Conservation (phyloP, 1,140 invertebrate genomes). For the silkworm (Bombyx mori) region DNA sequence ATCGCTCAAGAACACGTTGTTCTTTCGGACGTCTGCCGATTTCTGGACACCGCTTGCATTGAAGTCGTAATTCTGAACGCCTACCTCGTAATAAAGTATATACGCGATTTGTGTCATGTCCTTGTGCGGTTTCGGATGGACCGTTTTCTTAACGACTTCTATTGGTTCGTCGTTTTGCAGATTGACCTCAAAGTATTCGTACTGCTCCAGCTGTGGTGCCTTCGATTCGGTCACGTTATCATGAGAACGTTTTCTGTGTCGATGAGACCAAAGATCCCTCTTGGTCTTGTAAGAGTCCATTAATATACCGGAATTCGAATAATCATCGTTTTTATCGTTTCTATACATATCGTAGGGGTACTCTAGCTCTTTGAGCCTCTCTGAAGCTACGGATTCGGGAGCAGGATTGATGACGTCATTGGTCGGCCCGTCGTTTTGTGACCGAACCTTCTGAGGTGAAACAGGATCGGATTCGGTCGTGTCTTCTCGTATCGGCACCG, state of each 20-base stretch:
- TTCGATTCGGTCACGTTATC: slow-evolving; percentile 40
- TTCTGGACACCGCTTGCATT: slow-evolving; percentile 29
- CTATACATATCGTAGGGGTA: slow-evolving; percentile 40
- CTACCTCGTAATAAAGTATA: slow-evolving; percentile 61
- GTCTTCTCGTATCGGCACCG: slow-evolving; percentile 58
- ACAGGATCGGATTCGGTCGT: slow-evolving; percentile 19
- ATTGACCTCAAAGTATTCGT: slow-evolving; percentile 32
- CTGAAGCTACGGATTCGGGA: slow-evolving; percentile 18
- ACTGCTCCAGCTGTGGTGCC: slow-evolving; percentile 27
- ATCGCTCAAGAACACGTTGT: slow-evolving; percentile 46
- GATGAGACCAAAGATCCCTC: slow-evolving; percentile 41
- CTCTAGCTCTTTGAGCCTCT: slow-evolving; percentile 31
- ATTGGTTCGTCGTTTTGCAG: slow-evolving; percentile 31
- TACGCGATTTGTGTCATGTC: slow-evolving; percentile 52
- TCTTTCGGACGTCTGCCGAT: slow-evolving; percentile 35
- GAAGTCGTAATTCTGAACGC: slow-evolving; percentile 30
- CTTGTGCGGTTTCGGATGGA: slow-evolving; percentile 22
- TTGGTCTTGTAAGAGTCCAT: slow-evolving; percentile 34
- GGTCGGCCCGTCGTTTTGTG: slow-evolving; percentile 39
- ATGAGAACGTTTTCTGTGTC: slow-evolving; percentile 57
- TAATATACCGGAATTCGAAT: slow-evolving; percentile 36
- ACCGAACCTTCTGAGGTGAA: slow-evolving; percentile 22
- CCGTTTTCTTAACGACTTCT: slow-evolving; percentile 38
- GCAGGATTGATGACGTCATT: slow-evolving; percentile 22
- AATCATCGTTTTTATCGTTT: slow-evolving; percentile 47